Conservation (phyloP, 2,888 invertebrate species). For the Cryptops parisi region DNA sequence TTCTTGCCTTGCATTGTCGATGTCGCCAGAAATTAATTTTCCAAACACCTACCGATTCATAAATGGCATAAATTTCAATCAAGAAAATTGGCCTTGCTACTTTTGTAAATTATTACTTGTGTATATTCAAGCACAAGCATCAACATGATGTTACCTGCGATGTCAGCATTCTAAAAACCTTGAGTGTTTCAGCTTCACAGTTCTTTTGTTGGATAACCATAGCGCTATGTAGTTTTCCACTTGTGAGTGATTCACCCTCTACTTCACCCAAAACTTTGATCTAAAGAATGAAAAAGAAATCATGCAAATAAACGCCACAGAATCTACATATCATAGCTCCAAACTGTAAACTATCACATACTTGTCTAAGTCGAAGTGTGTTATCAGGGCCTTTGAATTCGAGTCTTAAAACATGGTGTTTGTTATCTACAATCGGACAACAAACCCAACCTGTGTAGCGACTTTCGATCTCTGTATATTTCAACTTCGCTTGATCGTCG, state of each 20-base stretch:
- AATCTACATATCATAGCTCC: background rate
- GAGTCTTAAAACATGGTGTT: slow-evolving; percentile 46
- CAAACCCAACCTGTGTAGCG: slow-evolving; percentile 82
- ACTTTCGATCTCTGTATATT: slow-evolving; percentile 69
- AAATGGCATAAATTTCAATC: slow-evolving; percentile 6
- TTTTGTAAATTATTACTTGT: slow-evolving; percentile 1
- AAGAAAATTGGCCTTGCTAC: no score
- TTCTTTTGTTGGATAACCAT: slow-evolving; percentile 63
- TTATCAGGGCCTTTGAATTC: slow-evolving; percentile 86
- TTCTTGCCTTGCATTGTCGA: slow-evolving; percentile 29
- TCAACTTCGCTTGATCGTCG: slow-evolving; percentile 65
- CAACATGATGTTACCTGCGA: slow-evolving; percentile 48
- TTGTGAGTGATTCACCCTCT: slow-evolving; percentile 37
- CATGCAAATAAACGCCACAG: background rate
- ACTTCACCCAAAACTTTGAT: slow-evolving; percentile 50
- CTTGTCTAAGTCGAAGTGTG: slow-evolving; percentile 73
- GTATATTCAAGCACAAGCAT: slow-evolving; percentile 4
- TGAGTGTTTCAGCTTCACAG: slow-evolving; percentile 78
- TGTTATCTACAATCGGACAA: slow-evolving; percentile 45
- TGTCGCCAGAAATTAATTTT: slow-evolving; percentile 60
- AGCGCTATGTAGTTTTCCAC: slow-evolving; percentile 29
- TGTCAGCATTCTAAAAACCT: slow-evolving; percentile 82
- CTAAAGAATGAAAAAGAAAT: slow-evolving; percentile 21
- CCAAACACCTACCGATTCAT: slow-evolving; percentile 57
- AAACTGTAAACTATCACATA: slow-evolving; percentile 21